Base-by-base conservation (phyloP, 2,113 vertebrate species). In the Lophochroa leadbeateri region DNA sequence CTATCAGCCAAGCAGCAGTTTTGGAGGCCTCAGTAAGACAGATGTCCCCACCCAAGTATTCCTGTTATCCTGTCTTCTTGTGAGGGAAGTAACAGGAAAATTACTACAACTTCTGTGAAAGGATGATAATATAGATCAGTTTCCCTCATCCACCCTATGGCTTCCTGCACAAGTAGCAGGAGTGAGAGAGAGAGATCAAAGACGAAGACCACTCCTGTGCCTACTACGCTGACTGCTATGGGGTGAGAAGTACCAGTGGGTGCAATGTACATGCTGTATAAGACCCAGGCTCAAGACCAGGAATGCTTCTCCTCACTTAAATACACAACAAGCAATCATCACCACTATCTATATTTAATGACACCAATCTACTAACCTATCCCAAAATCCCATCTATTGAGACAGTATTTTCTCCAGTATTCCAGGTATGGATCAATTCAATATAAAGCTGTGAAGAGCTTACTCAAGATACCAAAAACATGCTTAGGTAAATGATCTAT, bases 251-350 rank as follows among this genome's bases (percentile, higher is more conserved):
- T 2, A 21, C n/a, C 39, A 37, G 12, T 2, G 39, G 53, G 50
- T 16, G 5, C n/a, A 24, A 16, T 0, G 2, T 2, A 19, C 5
- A 13, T 11, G n/a, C 47, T 21, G 20, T 3, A 23, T 0, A 10
- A 71, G 39, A 21, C 25, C 39, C 24, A 39, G 17, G 19, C 46
- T 37, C 52, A 11, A 57, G 41, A 9, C 37, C 63, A 55, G 33
- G 46, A 41, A 4, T 3, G 12, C 19, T 41, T 33, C 52, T 60
- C 31, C 41, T 55, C 41, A 29, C 28, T 39, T 55, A 50, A 49
- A 44, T 6, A 17, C 0, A 1, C 31, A 46, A 52, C 33, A 24
- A 28, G 19, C 17, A 37, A 39, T 11, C 27, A 35, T 8, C 58
- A 63, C 31, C 24, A 2, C 68, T 12, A 2, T 17, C 44, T 60